Percentiles rank a stretch among this genome's conserved stretches.
Conservation (phyloP, 2,797 vertebrate species). For the Chaunax sp. region DNA sequence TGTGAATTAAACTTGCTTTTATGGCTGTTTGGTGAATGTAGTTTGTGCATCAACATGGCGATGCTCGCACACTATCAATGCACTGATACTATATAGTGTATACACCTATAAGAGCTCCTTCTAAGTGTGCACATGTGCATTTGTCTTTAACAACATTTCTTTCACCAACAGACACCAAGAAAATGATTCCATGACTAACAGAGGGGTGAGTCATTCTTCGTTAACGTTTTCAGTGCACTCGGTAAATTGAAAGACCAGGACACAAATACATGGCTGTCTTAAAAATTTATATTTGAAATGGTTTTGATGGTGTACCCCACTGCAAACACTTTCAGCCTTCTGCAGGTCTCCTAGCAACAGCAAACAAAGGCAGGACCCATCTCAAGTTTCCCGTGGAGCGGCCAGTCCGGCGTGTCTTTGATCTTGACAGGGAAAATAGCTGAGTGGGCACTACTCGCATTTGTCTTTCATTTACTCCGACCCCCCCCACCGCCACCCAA, state of each 20-base stretch:
- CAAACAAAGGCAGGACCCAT: constrained; percentile 89
- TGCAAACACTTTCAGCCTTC: constrained; percentile 87
- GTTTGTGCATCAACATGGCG: constrained; percentile 8
- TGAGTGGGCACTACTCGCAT: constrained; percentile 85
- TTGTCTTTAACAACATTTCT: constrained; percentile 44
- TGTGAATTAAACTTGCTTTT: constrained; percentile 33
- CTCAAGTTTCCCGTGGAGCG: constrained; percentile 87
- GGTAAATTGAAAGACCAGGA: constrained; percentile 75
- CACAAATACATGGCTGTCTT: constrained; percentile 81
- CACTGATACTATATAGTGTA: background rate
- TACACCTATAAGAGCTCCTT: constrained; percentile 19
- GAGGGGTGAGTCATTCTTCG: constrained; percentile 67
- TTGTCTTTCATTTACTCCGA: constrained; percentile 86
- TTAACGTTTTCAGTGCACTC: constrained; percentile 69
- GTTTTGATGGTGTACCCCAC: constrained; percentile 87
- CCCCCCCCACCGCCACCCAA: constrained; percentile 54
- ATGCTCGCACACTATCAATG: background rate
- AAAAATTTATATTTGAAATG: constrained; percentile 88
- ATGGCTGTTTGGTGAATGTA: constrained; percentile 26
- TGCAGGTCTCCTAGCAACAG: constrained; percentile 88
- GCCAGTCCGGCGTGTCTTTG: constrained; percentile 82
- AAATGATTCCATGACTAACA: constrained; percentile 58
- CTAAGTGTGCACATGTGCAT: constrained; percentile 31
- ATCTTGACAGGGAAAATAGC: constrained; percentile 86
- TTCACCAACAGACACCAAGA: constrained; percentile 40